Evolutionary conservation across 2,797 vertebrate genomes (phyloP).

Genomic region (Euphonia xanthogaster): DNA sequence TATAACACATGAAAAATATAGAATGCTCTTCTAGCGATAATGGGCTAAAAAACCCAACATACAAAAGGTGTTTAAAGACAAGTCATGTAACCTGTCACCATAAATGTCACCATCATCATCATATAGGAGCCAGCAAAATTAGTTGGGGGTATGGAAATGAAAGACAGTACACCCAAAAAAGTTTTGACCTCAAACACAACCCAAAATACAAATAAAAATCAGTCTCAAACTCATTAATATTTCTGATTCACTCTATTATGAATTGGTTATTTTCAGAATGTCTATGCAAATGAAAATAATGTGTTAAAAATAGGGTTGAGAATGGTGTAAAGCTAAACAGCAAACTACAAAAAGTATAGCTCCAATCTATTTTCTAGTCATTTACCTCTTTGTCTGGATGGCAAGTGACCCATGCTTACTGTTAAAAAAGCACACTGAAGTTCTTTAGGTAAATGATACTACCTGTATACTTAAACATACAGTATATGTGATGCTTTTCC

Average conservation of each 20-base stretch:
- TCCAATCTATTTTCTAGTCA: neutral
- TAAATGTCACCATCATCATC: neutral
- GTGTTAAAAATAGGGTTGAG: neutral
- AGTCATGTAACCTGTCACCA: neutral
- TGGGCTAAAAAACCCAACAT: neutral
- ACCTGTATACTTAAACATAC: neutral
- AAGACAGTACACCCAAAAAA: neutral
- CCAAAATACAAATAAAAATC: neutral
- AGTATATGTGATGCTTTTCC: neutral
- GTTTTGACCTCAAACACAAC: neutral
- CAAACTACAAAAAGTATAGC: neutral
- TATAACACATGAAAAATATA: neutral
- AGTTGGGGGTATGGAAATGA: neutral
- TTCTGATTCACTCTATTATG: neutral
- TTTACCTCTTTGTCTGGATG: neutral
- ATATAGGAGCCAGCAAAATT: neutral
- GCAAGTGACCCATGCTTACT: neutral
- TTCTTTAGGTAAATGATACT: neutral
- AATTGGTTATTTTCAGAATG: neutral
- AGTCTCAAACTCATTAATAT: neutral
- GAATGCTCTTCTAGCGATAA: neutral
- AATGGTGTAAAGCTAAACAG: conserved; percentile 10
- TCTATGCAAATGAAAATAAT: neutral
- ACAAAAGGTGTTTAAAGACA: conserved; percentile 1
- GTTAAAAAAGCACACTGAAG: neutral